A percentile compares a stretch with the other conserved stretches of the same genome.
Conservation (phyloP, 2,888 invertebrate species). For the Palloptera scutellata region DNA sequence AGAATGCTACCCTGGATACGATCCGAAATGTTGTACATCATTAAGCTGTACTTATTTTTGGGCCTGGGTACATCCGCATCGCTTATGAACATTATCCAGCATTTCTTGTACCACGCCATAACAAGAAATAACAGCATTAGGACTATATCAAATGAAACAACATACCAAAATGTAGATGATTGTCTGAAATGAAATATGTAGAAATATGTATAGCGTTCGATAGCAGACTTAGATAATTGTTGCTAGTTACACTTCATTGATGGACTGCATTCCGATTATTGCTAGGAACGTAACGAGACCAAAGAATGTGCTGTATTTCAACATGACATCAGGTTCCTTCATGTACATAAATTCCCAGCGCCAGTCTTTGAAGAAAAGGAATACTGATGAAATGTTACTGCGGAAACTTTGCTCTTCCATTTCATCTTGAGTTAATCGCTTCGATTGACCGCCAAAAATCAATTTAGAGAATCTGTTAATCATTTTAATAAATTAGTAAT, state of each 20-base stretch:
- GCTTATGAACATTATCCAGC: constrained; percentile 68
- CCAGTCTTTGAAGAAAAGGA: constrained; percentile 71
- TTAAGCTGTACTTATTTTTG: constrained; percentile 65
- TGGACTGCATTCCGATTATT: constrained; percentile 70
- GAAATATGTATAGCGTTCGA: constrained; percentile 26
- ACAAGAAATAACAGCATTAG: constrained; percentile 72
- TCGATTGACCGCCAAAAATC: constrained; percentile 51
- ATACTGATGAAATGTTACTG: constrained; percentile 66
- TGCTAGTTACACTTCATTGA: constrained; percentile 65
- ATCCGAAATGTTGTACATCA: constrained; percentile 71
- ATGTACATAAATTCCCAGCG: constrained; percentile 78
- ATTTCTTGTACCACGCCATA: constrained; percentile 78
- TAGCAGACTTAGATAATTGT: neutral
- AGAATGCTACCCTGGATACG: constrained; percentile 71
- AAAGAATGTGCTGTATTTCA: constrained; percentile 80
- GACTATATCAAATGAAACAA: constrained; percentile 63
- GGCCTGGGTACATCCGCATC: constrained; percentile 62
- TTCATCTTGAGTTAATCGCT: constrained; percentile 60
- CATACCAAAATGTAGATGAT: constrained; percentile 63
- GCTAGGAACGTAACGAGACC: constrained; percentile 70
- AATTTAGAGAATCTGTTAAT: constrained; percentile 52
- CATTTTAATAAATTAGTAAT: neutral
- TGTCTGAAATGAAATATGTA: constrained; percentile 34
- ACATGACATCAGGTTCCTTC: constrained; percentile 80
- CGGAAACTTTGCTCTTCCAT: constrained; percentile 61